Conservation (phyloP, 2,888 invertebrate species). For the Agonopterix arenella region DNA sequence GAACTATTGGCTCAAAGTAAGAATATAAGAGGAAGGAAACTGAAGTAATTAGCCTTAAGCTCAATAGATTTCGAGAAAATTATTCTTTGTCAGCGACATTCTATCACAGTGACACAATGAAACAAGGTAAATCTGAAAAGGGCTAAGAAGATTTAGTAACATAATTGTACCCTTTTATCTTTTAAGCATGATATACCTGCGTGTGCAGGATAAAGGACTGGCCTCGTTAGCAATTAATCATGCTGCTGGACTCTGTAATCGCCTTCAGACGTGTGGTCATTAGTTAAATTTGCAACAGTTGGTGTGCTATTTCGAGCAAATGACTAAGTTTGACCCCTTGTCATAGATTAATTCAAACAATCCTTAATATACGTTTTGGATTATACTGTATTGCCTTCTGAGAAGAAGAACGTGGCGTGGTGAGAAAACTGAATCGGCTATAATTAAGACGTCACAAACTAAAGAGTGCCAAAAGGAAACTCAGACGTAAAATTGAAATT, state of each 20-base stretch:
- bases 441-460: slow-evolving; percentile 9
- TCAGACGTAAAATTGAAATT: neutral
- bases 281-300: slow-evolving; percentile 61
- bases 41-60: slow-evolving; percentile 4
- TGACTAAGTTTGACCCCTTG: slow-evolving; percentile 32
- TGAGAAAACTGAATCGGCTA: slow-evolving; percentile 2
- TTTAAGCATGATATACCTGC: slow-evolving; percentile 28
- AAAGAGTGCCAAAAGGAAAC: slow-evolving; percentile 30
- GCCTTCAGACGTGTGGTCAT: slow-evolving; percentile 45
- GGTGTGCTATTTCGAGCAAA: slow-evolving; percentile 47
- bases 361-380: neutral
- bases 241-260: slow-evolving; percentile 41
- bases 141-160: slow-evolving; percentile 3
- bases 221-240: slow-evolving; percentile 49
- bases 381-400: too few species aligned
- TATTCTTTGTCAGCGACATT: neutral
- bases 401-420: too few species aligned
- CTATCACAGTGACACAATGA: neutral
- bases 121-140: neutral
- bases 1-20: neutral
- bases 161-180: slow-evolving; percentile 13
- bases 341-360: slow-evolving; percentile 25
- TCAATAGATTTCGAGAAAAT: slow-evolving; percentile 3
- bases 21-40: neutral
- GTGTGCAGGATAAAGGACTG: slow-evolving; percentile 39